Base-by-base conservation (phyloP, 2,113 vertebrate species). In the Oryzias curvinotus region DNA sequence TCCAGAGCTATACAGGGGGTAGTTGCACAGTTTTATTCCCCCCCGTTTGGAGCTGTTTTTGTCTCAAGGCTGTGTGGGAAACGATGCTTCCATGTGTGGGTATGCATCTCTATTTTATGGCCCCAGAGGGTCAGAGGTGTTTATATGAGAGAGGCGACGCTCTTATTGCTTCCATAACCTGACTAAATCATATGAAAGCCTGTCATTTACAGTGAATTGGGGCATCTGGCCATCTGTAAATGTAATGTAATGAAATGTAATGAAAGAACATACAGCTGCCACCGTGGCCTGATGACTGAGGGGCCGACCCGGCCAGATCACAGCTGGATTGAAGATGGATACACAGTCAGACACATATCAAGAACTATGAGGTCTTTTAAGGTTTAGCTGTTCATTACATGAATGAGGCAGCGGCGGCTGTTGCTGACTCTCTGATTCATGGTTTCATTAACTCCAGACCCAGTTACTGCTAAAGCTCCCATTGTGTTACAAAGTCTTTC, bases 161-260 rank as follows among this genome's bases (percentile, higher is more conserved):
- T 70, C 85, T 85, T 86, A 87, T 85, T 88, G 81, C 83, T 74
- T 86, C 77, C 77, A 85, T 89, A 86, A 86, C 84, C 81, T 82
- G 82, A 82, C 79, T 81, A 83, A 77, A 90, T 88, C 76, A 85
- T 88, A 78, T 84, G 82, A 85, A 81, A 78, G 69, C 72, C 53
- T 58, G 68, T 85, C 81, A 87, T 89, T 88, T 84, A 83, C 78
- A 65, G 77, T 84, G 81, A 89, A 85, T 72, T 75, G 84, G 68
- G 88, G 84, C 85, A 85, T 88, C 83, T 91, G 89, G 84, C 53
- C 51, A 74, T 73, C 76, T 53, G 63, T 86, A 85, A 87, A 87
- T 71, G 79, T 82, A 86, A 87, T 83, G 65, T 80, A 81, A 87
- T 83, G 75, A 84, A 87, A 85, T 80, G 69, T 77, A 82, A 87